Percentiles rank a stretch among this genome's conserved stretches.
phyloP scores from a whole-genome alignment of 2,888 invertebrate species.

The Papilio elwesi region DNA sequence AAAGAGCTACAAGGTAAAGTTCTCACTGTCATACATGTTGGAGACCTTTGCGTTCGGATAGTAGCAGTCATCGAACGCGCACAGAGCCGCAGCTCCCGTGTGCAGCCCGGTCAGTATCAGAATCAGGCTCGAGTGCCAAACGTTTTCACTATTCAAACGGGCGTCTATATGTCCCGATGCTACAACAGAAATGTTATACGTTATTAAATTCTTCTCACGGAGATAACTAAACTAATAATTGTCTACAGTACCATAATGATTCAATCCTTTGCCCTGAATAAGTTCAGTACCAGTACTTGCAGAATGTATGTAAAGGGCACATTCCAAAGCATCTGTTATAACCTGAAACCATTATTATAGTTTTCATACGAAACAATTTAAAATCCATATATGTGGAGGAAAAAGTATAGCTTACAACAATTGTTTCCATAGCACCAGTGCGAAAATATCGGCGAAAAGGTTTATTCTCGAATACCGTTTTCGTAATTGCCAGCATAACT shows the following conservation, averaged over 20 bases:
- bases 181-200: slow-evolving; percentile 43
- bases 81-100: slow-evolving; percentile 61
- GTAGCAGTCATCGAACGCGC: slow-evolving; percentile 62
- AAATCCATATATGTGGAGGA: not conserved
- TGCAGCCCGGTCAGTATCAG: slow-evolving; percentile 60
- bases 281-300: slow-evolving; percentile 71
- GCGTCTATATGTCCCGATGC: slow-evolving; percentile 76
- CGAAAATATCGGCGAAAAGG: slow-evolving; percentile 55
- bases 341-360: slow-evolving; percentile 52
- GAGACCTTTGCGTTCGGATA: slow-evolving; percentile 53
- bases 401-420: slow-evolving; percentile 57
- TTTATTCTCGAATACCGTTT: slow-evolving; percentile 50
- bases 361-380: not conserved
- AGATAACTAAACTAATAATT: not conserved
- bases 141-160: slow-evolving; percentile 64
- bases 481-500: slow-evolving; percentile 50
- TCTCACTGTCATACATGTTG: slow-evolving; percentile 64
- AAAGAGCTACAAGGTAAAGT: slow-evolving; percentile 31
- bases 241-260: slow-evolving; percentile 65
- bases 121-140: slow-evolving; percentile 68
- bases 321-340: slow-evolving; percentile 65
- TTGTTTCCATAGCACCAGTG: slow-evolving; percentile 60
- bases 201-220: not conserved
- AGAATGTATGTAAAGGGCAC: slow-evolving; percentile 72
- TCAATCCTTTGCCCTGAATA: slow-evolving; percentile 74